Evolutionary conservation across 2,888 invertebrate genomes (phyloP), one percentile per base, ranked within the genome.

Genomic region (Flexamia atlantica): DNA sequence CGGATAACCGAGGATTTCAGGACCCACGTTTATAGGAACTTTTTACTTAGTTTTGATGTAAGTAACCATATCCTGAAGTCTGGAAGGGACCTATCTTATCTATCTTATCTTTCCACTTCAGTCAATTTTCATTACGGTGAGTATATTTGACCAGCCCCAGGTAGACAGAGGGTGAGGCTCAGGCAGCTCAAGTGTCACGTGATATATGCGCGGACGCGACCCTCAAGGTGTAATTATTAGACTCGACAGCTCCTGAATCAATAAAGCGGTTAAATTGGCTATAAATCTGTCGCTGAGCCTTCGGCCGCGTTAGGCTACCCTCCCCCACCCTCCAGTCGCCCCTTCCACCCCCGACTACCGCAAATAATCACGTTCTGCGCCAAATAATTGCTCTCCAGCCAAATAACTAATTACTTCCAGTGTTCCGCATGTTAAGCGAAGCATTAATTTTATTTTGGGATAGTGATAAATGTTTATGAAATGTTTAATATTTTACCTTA

Each of bases 221-320:
- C 57, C 57, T 57, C 64, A 30, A 64, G 64, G 64, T 28, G 64
- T 64, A 70, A 70, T 40, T 36, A 70, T 70, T 23, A 40, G 40
- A 36, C 70, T 70, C 36, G 40, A 40, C 20, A 68, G 23, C 72
- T 32, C 72, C 50, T 76, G 76, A 76, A 76, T 76, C 76, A 76
- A 76, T 72, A 76, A 46, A 23, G 20, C 50, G 46, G 76, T 72
- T 72, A 46, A 76, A 76, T 76, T 76, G 76, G 76, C 76, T 50
- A 76, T 76, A 76, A 76, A 76, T 76, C 76, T 25, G 50, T 64
- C 25, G n/a, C 23, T 25, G 72, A 72, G 72, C 72, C 68, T 68
- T 68, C 28, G 57, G 7, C 57, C 57, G 46, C 46, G 46, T 17
- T 57, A 57, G 10, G 9, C 68, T 3, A 30, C 68, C 68, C 68